Evolutionary conservation across 2,888 invertebrate species (phyloP).

Genomic region (Stenolophus ochropezus): DNA sequence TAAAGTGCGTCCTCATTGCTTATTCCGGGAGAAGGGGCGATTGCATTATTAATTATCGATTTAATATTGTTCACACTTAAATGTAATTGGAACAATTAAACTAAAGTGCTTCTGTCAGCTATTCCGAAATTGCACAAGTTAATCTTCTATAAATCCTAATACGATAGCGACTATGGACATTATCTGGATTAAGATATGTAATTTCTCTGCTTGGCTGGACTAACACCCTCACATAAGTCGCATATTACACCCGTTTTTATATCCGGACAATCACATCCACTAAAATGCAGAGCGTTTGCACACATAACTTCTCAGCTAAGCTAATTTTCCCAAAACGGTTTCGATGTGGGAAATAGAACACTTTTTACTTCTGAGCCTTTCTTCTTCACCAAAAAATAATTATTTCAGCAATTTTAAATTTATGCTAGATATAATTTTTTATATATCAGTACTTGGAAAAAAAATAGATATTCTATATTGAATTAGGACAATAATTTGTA

Average conservation of each 20-base stretch:
- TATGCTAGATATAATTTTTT: no score
- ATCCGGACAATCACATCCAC: neutral
- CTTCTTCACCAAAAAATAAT: no score
- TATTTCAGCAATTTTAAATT: no score
- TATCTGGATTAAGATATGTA: slow-evolving; percentile 50
- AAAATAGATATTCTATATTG: no score
- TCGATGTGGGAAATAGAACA: no score
- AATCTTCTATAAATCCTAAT: slow-evolving; percentile 47
- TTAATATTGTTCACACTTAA: slow-evolving; percentile 45
- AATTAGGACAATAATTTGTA: no score
- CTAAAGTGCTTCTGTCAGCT: slow-evolving; percentile 47
- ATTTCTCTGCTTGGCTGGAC: slow-evolving; percentile 34
- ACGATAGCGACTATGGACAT: slow-evolving; percentile 35
- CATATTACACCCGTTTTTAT: slow-evolving; percentile 28
- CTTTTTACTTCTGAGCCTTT: no score
- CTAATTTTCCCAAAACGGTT: no score
- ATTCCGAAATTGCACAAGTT: slow-evolving; percentile 46
- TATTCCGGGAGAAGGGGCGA: neutral
- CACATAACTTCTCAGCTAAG: neutral
- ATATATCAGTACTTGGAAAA: no score
- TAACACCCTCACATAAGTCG: slow-evolving; percentile 12
- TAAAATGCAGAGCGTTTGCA: neutral
- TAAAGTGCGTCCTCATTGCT: no score
- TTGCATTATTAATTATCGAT: slow-evolving; percentile 41
- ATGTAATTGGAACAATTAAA: slow-evolving; percentile 46